phyloP scores from a whole-genome alignment of 2,888 invertebrate genomes.

The Sepioteuthis lessoniana region DNA sequence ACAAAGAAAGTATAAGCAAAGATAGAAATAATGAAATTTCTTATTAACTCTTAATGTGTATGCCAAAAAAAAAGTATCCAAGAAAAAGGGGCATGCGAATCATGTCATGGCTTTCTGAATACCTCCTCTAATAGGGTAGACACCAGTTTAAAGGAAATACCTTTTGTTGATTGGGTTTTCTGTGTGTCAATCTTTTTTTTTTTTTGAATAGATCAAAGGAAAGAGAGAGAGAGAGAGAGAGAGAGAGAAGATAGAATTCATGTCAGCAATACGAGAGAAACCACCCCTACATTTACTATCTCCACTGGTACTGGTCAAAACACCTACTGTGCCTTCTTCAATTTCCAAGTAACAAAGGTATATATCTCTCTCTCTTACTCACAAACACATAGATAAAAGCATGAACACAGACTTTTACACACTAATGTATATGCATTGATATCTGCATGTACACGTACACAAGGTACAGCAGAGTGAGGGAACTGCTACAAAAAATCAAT shows the following conservation, averaged over 20 bases:
- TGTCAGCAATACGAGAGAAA: not conserved
- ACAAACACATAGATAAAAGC: not conserved
- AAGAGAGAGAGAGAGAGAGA: not conserved
- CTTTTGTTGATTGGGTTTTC: conserved; percentile 14
- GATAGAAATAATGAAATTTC: not conserved
- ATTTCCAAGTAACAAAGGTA: not conserved
- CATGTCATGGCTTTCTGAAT: not conserved
- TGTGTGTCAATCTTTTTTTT: conserved; percentile 11
- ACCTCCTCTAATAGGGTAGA: not conserved
- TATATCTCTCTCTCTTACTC: not conserved
- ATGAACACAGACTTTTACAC: not conserved
- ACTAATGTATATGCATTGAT: not conserved
- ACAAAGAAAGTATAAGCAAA: not conserved
- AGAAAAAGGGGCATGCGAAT: not conserved
- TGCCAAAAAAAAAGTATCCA: not conserved
- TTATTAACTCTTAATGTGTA: not conserved
- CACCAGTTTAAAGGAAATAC: not conserved
- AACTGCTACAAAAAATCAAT: conserved; percentile 33
- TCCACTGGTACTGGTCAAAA: not conserved
- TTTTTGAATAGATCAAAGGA: not conserved
- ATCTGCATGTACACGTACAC: not conserved
- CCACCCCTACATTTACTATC: not conserved
- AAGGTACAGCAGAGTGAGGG: not conserved
- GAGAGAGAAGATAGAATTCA: not conserved
- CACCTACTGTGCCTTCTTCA: not conserved